phyloP scores from a whole-genome alignment of 2,113 vertebrate genomes.

The Ploceus nigricollis region DNA sequence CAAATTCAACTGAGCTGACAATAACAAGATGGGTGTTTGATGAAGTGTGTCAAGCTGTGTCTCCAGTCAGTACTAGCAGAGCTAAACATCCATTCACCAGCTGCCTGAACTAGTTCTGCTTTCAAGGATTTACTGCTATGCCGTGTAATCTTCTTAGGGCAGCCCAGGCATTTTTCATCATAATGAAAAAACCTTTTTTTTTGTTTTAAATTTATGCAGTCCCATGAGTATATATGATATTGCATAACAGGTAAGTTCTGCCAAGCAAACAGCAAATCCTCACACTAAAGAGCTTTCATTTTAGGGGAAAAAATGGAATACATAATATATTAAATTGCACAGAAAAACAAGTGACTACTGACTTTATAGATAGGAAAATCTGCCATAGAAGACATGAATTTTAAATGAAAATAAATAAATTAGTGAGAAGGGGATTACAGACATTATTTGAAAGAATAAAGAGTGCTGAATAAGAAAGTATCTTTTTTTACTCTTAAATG shows the following conservation, averaged over 20 bases:
- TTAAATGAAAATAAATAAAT: neutral
- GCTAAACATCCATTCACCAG: neutral
- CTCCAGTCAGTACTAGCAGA: neutral
- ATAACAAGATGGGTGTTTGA: neutral
- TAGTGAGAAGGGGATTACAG: neutral
- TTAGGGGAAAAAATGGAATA: neutral
- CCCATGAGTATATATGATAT: neutral
- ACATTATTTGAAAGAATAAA: neutral
- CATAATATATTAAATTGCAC: neutral
- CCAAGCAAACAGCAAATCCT: neutral
- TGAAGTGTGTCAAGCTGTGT: neutral
- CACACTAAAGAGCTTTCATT: neutral
- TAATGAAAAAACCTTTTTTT: neutral
- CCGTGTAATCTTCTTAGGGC: neutral
- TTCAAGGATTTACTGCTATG: slow-evolving; percentile 7
- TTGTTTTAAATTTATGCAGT: neutral
- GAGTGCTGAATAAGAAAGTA: neutral
- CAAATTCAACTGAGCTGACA: slow-evolving; percentile 3
- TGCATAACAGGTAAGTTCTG: neutral
- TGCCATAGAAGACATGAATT: neutral
- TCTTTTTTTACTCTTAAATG: neutral
- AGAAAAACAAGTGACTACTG: neutral
- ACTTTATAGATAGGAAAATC: neutral
- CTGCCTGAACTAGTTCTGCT: neutral
- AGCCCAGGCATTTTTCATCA: neutral